Conservation (phyloP, 2,113 vertebrate genomes). For the Zosterops lateralis region DNA sequence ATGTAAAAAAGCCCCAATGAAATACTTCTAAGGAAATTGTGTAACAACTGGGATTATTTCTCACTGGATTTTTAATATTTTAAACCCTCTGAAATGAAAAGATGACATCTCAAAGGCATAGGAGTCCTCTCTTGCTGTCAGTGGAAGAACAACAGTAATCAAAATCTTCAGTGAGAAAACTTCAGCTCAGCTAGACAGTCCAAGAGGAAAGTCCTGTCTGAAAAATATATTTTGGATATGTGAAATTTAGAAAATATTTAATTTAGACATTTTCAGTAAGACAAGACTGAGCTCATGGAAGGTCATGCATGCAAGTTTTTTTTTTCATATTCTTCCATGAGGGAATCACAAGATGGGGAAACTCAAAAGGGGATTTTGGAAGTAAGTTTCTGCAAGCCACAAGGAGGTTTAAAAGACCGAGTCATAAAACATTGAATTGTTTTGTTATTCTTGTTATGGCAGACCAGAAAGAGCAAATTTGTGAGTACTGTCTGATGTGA, state of each 20-base stretch:
- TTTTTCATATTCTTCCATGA: neutral
- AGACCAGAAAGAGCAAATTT: neutral
- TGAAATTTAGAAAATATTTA: neutral
- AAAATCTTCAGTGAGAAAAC: neutral
- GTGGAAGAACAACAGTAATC: neutral
- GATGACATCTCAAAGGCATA: neutral
- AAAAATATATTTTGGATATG: neutral
- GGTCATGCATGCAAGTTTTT: rapidly evolving
- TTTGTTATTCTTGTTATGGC: neutral
- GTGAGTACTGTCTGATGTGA: neutral
- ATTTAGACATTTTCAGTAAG: neutral
- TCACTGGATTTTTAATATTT: neutral
- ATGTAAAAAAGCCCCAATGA: neutral
- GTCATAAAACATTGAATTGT: neutral
- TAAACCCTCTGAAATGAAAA: neutral
- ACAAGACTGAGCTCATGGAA: neutral
- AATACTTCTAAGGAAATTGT: neutral
- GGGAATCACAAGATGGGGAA: neutral
- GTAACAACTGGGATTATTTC: neutral
- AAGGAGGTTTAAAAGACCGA: neutral
- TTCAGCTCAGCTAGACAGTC: neutral
- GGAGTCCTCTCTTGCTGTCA: neutral
- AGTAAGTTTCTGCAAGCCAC: neutral
- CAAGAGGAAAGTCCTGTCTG: neutral
- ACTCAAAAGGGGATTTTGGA: neutral